Evolutionary conservation across 2,113 vertebrate species (phyloP).

Genomic region (Bambusicola thoracicus): DNA sequence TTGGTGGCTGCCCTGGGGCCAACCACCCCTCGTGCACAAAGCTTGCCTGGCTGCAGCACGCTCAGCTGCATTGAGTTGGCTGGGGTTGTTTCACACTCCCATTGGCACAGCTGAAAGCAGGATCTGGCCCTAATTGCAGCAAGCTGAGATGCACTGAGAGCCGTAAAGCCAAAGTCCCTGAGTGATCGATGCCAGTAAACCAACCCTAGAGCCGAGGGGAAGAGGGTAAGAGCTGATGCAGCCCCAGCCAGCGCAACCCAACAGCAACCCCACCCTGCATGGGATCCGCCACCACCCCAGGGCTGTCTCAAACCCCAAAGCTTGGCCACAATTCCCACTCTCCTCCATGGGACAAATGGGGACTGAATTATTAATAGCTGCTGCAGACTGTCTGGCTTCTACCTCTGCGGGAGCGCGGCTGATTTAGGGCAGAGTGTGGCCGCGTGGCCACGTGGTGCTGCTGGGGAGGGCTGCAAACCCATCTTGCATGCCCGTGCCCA

Average conservation of each 20-base stretch:
- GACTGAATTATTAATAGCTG: slow-evolving; percentile 76
- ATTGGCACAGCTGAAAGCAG: neutral
- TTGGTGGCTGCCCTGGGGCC: neutral
- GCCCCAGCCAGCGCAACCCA: neutral
- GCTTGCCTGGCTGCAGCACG: rapidly evolving
- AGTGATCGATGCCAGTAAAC: neutral
- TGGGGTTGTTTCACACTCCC: neutral
- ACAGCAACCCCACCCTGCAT: neutral
- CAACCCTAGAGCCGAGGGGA: neutral
- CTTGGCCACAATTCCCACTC: neutral
- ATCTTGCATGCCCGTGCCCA: neutral
- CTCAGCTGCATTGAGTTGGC: rapidly evolving
- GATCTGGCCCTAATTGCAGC: neutral
- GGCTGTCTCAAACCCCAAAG: neutral
- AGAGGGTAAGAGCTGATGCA: neutral
- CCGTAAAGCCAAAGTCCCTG: neutral
- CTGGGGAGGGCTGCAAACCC: neutral
- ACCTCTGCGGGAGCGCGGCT: slow-evolving; percentile 18
- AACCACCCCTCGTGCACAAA: neutral
- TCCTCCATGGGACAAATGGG: slow-evolving; percentile 63
- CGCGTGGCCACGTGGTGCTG: neutral
- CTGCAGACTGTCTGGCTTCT: slow-evolving; percentile 71
- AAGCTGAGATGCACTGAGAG: neutral
- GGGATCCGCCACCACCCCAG: neutral
- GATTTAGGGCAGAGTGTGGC: slow-evolving; percentile 16